Evolutionary conservation across 2,113 vertebrate species (phyloP).

Genomic region (Stictonetta naevosa): DNA sequence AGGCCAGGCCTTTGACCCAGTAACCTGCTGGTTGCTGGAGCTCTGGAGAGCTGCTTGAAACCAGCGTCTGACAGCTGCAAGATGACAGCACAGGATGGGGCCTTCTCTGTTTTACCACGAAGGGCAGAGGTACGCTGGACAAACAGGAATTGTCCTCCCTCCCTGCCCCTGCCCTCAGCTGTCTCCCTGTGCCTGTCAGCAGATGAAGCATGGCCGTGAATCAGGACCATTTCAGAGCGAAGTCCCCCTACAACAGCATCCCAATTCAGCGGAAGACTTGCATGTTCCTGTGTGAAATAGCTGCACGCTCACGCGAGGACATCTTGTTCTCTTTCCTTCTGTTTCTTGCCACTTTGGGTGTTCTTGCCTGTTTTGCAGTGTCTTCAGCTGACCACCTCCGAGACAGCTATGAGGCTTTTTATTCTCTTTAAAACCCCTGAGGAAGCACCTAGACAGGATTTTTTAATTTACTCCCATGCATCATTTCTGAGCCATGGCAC

Average conservation of each 20-base stretch:
- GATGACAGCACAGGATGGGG: constrained; percentile 11
- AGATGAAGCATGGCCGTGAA: constrained; percentile 37
- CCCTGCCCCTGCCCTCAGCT: neutral
- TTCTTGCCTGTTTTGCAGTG: neutral
- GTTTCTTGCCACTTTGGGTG: neutral
- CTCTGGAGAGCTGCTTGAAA: neutral
- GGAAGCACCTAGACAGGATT: neutral
- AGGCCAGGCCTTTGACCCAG: neutral
- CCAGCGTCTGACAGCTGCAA: neutral
- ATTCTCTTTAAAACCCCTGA: neutral
- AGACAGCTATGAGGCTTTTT: neutral
- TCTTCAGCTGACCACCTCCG: neutral
- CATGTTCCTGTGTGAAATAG: neutral
- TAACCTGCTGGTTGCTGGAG: neutral
- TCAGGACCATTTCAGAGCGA: constrained; percentile 4
- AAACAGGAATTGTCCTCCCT: neutral
- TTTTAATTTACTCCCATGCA: neutral
- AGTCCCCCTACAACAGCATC: neutral
- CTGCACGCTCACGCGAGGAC: neutral
- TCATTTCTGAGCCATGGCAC: neutral
- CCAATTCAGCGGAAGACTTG: neutral
- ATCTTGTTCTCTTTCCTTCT: neutral
- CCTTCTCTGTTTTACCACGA: neutral
- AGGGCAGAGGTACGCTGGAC: constrained; percentile 16
- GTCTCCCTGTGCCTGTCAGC: constrained; percentile 30